A percentile compares a stretch with the other conserved stretches of the same genome.
Evolutionary conservation across 1,140 invertebrate species (phyloP).

Genomic region (Philaenus spumarius): DNA sequence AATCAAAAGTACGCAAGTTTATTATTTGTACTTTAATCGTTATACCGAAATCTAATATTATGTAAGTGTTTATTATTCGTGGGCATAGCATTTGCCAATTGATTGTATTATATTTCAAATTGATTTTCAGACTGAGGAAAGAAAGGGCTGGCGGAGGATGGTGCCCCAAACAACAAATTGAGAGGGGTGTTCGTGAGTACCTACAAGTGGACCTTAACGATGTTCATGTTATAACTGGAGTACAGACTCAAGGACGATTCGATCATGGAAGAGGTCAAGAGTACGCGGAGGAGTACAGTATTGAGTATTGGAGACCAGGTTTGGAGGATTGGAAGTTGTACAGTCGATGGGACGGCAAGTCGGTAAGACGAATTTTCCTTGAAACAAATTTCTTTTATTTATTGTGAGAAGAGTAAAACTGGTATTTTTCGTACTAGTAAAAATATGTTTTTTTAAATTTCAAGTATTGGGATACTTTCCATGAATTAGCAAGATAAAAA

Average conservation of each 20-base stretch:
- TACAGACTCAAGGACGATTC: slow-evolving; percentile 86
- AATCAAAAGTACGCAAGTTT: too few relatives aligned
- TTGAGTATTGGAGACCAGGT: slow-evolving; percentile 85
- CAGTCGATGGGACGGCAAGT: slow-evolving; percentile 31
- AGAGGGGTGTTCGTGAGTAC: slow-evolving; percentile 78
- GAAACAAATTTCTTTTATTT: too few relatives aligned
- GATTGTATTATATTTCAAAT: too few relatives aligned
- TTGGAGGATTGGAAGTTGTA: slow-evolving; percentile 43
- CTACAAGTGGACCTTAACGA: slow-evolving; percentile 77
- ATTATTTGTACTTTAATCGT: too few relatives aligned
- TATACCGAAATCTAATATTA: too few relatives aligned
- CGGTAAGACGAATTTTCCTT: slow-evolving; percentile 30
- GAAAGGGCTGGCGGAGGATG: slow-evolving; percentile 91
- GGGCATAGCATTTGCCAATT: too few relatives aligned
- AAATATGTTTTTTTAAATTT: too few relatives aligned
- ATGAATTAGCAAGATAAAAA: too few relatives aligned
- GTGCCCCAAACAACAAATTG: slow-evolving; percentile 86
- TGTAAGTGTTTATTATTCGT: too few relatives aligned
- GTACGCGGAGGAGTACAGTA: slow-evolving; percentile 80
- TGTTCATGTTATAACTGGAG: slow-evolving; percentile 71
- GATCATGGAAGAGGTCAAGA: slow-evolving; percentile 90
- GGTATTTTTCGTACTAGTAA: too few relatives aligned
- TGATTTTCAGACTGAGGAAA: slow-evolving; percentile 63
- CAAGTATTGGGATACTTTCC: too few relatives aligned
- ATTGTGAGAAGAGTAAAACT: too few relatives aligned